Base-by-base conservation (phyloP, 2,797 vertebrate genomes). In the Hozukius guyotensis region DNA sequence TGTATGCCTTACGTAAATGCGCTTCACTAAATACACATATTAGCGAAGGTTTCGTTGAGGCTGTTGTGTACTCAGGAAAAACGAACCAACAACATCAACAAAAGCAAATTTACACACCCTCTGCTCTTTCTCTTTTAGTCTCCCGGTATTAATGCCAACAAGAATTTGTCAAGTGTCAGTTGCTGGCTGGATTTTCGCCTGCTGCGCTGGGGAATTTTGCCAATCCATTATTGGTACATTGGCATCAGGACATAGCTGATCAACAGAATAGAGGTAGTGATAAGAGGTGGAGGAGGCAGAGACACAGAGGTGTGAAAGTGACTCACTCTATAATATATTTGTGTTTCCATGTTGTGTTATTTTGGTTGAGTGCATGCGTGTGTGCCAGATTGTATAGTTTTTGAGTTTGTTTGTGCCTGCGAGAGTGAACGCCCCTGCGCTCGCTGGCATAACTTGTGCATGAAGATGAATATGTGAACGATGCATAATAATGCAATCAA, bases 401-500 rank as follows among this genome's bases (percentile, higher is more conserved):
- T 73, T 78, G 67, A 72, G 10, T 81, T 53, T 29, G 10, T 78
- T 36, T 62, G 52, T 38, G 31, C 71, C 36, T 57, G 29, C 56
- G 56, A 67, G 14, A 42, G 72, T 52, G 14, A 10, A 53, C 18
- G 24, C 80, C 20, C 49, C 61, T 65, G 14, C 68, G 66, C 76
- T 80, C 32, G 38, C 77, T 75, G 73, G 67, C 61, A 72, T 77
- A 80, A 71, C 65, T 73, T 69, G 73, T 73, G 75, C 75, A 76
- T 74, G 68, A 42, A 80, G 83, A 87, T 82, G 83, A 87, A 86
- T 80, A 76, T 75, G 70, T 75, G 84, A 93, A 87, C 87, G 81
- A 89, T 88, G 85, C 86, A 91, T 93, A 89, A 91, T 91, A 89
- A 92, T 92, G 87, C 83, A 90, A 93, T 91, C 88, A 93, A 88